phyloP scores from a whole-genome alignment of 2,888 invertebrate species.

The Ochropleura leucogaster region DNA sequence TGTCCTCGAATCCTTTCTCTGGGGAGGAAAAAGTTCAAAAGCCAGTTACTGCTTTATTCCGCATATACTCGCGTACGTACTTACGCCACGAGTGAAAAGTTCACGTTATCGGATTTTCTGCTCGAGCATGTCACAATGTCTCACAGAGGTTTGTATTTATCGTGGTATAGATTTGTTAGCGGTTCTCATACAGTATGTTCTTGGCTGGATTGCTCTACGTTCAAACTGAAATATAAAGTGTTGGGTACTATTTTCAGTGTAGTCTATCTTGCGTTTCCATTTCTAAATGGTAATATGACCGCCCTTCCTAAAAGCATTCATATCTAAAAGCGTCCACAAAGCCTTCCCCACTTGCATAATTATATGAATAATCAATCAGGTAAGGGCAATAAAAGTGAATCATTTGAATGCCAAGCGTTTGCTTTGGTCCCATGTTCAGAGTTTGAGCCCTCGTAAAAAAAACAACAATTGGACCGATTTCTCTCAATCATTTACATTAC shows the following conservation, averaged over 20 bases:
- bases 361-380: constrained; percentile 62
- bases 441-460: constrained; percentile 48
- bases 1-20: constrained; percentile 67
- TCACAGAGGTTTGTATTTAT: constrained; percentile 49
- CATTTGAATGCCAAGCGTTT: constrained; percentile 55
- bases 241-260: constrained; percentile 20
- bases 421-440: constrained; percentile 31
- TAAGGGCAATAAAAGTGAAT: constrained; percentile 54
- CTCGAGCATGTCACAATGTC: constrained; percentile 51
- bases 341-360: constrained; percentile 47
- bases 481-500: constrained; percentile 47
- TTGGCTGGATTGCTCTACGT: constrained; percentile 12
- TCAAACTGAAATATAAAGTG: constrained; percentile 6
- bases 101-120: constrained; percentile 68
- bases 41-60: constrained; percentile 64
- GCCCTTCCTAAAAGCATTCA: constrained; percentile 47
- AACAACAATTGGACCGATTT: constrained; percentile 42
- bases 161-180: constrained; percentile 42
- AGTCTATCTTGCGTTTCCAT: constrained; percentile 14
- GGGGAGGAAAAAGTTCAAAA: constrained; percentile 68
- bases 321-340: constrained; percentile 37
- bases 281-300: constrained; percentile 15
- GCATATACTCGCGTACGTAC: constrained; percentile 54
- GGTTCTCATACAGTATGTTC: constrained; percentile 29
- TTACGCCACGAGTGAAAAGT: constrained; percentile 68